These are phyloP conservation scores for Drosophila teissieri DNA, from an alignment of 1,140 invertebrate genomes.

Conservation along the genomic window DNA sequence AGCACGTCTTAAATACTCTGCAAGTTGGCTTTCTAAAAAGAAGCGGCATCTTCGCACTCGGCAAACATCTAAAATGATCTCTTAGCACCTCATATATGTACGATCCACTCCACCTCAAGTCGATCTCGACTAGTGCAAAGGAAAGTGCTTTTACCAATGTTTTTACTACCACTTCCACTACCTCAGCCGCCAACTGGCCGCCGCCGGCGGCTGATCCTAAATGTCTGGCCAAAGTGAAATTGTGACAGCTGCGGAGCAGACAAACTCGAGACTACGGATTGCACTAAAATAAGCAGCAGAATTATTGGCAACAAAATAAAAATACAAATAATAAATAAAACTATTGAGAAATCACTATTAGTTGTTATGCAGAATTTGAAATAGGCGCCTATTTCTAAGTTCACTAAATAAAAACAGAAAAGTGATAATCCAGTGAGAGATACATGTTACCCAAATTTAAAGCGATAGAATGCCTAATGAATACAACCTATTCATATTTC, in stretches of 20 bases:
- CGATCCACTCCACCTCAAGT: constrained; percentile 23
- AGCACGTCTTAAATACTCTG: constrained; percentile 5
- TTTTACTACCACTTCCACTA: constrained; percentile 27
- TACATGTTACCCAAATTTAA: not conserved
- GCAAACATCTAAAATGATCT: constrained; percentile 6
- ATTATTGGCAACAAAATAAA: not conserved
- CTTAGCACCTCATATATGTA: constrained; percentile 36
- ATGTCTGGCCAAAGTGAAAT: constrained; percentile 70
- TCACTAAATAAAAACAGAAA: too few species aligned
- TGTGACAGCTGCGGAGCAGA: constrained; percentile 71
- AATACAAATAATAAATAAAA: too few species aligned
- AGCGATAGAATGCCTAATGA: too few species aligned
- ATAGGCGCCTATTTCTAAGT: too few species aligned
- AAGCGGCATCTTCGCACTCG: not conserved
- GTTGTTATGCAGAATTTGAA: too few species aligned
- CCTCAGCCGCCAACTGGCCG: not conserved
- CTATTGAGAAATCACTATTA: too few species aligned
- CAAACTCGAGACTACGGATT: constrained; percentile 33
- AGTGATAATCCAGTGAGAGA: not conserved
- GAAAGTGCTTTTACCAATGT: constrained; percentile 57
- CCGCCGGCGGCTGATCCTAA: constrained; percentile 35
- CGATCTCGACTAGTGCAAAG: constrained; percentile 23
- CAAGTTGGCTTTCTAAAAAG: constrained; percentile 6
- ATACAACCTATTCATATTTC: too few species aligned
- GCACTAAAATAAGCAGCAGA: not conserved